phyloP scores from a whole-genome alignment of 1,140 invertebrate genomes.

The Drosophila watanabei region DNA sequence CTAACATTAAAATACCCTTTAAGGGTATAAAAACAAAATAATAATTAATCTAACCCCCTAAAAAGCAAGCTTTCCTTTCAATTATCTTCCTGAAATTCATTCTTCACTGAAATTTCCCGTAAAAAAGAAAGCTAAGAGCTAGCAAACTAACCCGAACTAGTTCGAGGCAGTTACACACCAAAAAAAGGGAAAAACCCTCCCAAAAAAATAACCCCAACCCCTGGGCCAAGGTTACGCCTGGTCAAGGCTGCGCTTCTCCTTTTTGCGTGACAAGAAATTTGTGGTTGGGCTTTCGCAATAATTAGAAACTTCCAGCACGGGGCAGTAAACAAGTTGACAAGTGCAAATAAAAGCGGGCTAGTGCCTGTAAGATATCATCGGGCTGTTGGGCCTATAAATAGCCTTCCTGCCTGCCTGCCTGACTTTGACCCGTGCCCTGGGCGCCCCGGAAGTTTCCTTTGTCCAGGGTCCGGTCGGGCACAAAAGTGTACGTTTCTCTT shows the following conservation, averaged over 20 bases:
- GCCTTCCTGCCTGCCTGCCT: conserved; percentile 6
- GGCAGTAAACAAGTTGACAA: conserved; percentile 61
- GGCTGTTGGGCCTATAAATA: conserved; percentile 49
- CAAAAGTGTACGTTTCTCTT: not conserved
- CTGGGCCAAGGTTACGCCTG: conserved; percentile 34
- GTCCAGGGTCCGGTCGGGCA: conserved; percentile 6
- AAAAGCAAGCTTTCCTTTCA: not conserved
- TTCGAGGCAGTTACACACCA: conserved; percentile 7
- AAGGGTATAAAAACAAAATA: too few species aligned
- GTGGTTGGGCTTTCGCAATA: conserved; percentile 34
- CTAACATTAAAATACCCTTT: too few species aligned
- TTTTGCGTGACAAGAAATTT: conserved; percentile 49
- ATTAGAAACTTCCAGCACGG: conserved; percentile 46
- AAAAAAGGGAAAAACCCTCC: not conserved
- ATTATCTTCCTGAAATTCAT: not conserved
- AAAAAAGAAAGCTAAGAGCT: not conserved
- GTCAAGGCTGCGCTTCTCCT: conserved; percentile 48
- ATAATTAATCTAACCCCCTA: too few species aligned
- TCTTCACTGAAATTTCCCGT: not conserved
- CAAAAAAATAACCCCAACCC: not conserved
- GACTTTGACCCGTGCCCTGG: conserved; percentile 37
- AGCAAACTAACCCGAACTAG: conserved; percentile 16
- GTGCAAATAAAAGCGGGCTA: conserved; percentile 46
- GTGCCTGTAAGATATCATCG: conserved; percentile 30
- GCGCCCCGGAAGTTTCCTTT: conserved; percentile 13